phyloP scores from a whole-genome alignment of 1,140 invertebrate species.

The Listronotus bonariensis region DNA sequence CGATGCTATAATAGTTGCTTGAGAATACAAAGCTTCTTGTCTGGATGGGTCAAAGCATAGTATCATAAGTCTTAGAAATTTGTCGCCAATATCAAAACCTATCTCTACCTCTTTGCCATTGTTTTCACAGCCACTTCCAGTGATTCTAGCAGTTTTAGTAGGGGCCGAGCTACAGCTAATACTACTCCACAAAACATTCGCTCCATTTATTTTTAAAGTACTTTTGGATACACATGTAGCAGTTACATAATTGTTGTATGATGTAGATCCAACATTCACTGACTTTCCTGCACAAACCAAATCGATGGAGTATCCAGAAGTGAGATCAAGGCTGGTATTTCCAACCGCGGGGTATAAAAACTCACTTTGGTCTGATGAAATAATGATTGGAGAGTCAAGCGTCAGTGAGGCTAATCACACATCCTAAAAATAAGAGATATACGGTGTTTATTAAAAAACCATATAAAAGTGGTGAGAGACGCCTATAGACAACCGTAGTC shows the following conservation, averaged over 20 bases:
- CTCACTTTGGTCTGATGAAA: background rate
- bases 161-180: background rate
- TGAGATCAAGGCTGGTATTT: background rate
- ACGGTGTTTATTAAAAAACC: too few relatives aligned
- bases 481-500: too few relatives aligned
- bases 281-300: background rate
- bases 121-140: conserved; percentile 1
- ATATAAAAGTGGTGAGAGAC: too few relatives aligned
- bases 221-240: background rate
- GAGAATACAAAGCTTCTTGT: conserved; percentile 40
- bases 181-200: background rate
- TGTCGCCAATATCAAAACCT: background rate
- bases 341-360: conserved; percentile 5
- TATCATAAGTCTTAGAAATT: conserved; percentile 41
- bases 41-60: conserved; percentile 43
- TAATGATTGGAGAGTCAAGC: background rate
- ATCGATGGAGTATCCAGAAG: background rate
- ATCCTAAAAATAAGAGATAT: conserved; percentile 2
- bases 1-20: conserved; percentile 39
- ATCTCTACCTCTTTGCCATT: background rate
- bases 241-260: background rate
- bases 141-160: too few relatives aligned
- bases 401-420: background rate
- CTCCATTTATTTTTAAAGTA: background rate
- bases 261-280: conserved; percentile 1